Conservation (phyloP, 2,113 vertebrate genomes). For the Microtus oregoni region DNA sequence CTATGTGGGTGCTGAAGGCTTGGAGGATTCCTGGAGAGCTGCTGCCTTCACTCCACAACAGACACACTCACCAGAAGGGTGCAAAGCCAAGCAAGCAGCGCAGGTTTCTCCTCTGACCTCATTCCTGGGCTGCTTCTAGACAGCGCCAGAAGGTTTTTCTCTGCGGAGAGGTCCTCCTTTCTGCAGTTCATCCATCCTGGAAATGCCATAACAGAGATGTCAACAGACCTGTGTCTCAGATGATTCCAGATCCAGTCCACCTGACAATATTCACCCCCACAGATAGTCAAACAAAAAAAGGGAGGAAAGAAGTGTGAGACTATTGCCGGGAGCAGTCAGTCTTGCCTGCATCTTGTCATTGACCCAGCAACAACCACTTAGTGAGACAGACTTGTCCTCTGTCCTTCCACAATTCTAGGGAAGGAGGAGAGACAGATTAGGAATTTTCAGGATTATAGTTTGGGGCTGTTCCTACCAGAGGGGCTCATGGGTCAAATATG, state of each 20-base stretch:
- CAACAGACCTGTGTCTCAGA: not conserved
- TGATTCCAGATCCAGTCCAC: not conserved
- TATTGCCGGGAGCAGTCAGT: not conserved
- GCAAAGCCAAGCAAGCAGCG: not conserved
- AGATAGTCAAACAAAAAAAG: too few species aligned
- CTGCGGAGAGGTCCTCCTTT: not conserved
- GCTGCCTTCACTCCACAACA: not conserved
- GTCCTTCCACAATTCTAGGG: not conserved
- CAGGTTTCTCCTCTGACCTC: not conserved
- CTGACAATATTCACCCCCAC: not conserved
- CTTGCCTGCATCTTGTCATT: too few species aligned
- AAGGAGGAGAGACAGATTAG: not conserved
- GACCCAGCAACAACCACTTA: too few species aligned
- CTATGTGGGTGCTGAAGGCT: not conserved
- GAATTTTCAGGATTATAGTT: not conserved
- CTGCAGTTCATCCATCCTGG: not conserved
- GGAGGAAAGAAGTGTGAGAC: fast-evolving
- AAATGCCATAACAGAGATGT: not conserved
- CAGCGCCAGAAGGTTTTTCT: not conserved
- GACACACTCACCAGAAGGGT: not conserved
- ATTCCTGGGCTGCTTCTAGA: not conserved
- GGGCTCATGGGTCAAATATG: not conserved
- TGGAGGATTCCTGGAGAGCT: not conserved
- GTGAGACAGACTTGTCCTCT: not conserved
- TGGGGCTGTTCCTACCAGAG: too few species aligned